Evolutionary conservation across 2,797 vertebrate genomes (phyloP).

Genomic region (Mus caroli): DNA sequence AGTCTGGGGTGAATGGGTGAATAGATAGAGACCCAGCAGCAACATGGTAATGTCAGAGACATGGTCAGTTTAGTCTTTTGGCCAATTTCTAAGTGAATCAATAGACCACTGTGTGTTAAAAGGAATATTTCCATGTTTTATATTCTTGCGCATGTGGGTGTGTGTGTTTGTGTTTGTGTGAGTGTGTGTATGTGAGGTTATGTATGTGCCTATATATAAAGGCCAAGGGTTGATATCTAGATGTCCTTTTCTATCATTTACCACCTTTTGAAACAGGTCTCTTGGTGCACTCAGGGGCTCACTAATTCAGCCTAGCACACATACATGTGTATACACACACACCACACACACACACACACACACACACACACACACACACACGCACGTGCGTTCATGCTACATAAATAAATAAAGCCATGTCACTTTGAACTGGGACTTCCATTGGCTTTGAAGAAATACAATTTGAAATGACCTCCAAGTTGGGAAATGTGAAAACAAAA

Average conservation of each 20-base stretch:
- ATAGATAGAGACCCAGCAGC: no score
- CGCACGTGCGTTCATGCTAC: background rate
- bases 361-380: no score
- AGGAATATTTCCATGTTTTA: slow-evolving; percentile 17
- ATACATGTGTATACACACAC: no score
- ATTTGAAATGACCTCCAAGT: slow-evolving; percentile 35
- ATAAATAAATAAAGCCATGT: background rate
- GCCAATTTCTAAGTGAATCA: background rate
- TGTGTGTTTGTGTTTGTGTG: background rate
- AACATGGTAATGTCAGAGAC: background rate
- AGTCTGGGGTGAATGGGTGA: background rate
- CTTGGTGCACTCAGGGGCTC: background rate
- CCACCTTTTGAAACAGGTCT: background rate
- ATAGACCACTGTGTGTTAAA: background rate
- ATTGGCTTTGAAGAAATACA: slow-evolving; percentile 12
- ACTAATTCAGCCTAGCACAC: background rate
- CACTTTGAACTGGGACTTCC: background rate
- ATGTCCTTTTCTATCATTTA: background rate
- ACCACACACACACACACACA: background rate
- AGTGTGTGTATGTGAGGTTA: no score
- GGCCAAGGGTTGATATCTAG: background rate
- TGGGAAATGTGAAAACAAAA: background rate
- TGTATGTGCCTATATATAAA: background rate
- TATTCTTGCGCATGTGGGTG: background rate
- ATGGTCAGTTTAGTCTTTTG: background rate